phyloP scores from a whole-genome alignment of 2,888 invertebrate species.

The Noctua fimbriata region DNA sequence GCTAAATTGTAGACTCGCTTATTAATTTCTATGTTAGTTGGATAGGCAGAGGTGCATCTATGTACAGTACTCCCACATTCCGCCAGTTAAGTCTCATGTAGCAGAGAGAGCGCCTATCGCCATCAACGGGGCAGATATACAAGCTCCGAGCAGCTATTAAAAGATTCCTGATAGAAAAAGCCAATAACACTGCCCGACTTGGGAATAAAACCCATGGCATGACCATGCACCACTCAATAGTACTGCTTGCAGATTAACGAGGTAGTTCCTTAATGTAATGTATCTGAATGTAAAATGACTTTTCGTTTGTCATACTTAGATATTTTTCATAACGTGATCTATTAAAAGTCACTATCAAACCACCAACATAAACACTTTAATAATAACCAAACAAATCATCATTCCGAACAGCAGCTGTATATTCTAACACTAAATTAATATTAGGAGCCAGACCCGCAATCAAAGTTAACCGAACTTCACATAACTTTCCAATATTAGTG shows the following conservation, averaged over 20 bases:
- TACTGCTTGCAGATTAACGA: not conserved
- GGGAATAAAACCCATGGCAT: not conserved
- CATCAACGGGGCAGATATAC: not conserved
- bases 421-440: slow-evolving; percentile 62
- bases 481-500: slow-evolving; percentile 59
- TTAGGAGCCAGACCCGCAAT: slow-evolving; percentile 56
- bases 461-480: slow-evolving; percentile 62
- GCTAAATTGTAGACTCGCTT: no score
- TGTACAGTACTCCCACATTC: not conserved
- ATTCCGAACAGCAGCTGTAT: slow-evolving; percentile 35
- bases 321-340: not conserved
- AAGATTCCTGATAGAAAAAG: not conserved
- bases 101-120: not conserved
- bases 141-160: not conserved
- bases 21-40: not conserved
- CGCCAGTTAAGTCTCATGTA: not conserved
- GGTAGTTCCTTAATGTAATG: not conserved
- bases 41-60: not conserved
- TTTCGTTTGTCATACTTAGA: no score
- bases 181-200: not conserved
- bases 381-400: slow-evolving; percentile 25
- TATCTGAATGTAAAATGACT: not conserved
- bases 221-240: no score
- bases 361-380: slow-evolving; percentile 14
- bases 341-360: not conserved